These are phyloP conservation scores for Alfaro cultratus DNA, from an alignment of 2,797 vertebrate species.

Conservation along the genomic window DNA sequence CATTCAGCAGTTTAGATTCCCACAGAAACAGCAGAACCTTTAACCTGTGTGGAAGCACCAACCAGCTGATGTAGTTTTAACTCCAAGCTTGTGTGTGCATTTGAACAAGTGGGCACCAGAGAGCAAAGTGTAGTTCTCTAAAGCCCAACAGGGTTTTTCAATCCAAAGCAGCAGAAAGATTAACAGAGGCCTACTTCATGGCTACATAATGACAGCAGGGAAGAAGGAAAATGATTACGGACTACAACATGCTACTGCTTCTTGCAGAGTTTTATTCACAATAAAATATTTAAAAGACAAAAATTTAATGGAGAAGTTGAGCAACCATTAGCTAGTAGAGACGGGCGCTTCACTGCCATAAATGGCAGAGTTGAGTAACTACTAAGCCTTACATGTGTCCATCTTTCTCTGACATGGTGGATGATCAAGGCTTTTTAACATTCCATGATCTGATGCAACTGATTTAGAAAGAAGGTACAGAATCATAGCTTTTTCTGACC, in stretches of 20 bases:
- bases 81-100: constrained; percentile 15
- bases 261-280: constrained; percentile 38
- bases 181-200: constrained; percentile 52
- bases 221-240: constrained; percentile 28
- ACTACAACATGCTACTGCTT: constrained; percentile 31
- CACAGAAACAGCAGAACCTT: constrained; percentile 2
- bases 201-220: constrained; percentile 21
- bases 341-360: constrained; percentile 4
- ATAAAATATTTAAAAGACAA: constrained; percentile 66
- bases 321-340: constrained; percentile 36
- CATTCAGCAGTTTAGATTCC: constrained; percentile 38
- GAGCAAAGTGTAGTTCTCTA: constrained; percentile 52
- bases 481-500: constrained; percentile 15
- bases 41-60: constrained; percentile 33
- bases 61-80: constrained; percentile 56
- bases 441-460: constrained; percentile 23
- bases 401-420: constrained; percentile 13
- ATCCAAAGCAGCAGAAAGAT: constrained; percentile 74
- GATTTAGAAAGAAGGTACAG: constrained; percentile 18
- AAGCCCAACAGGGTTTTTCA: constrained; percentile 77
- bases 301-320: constrained; percentile 59
- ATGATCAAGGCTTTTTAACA: constrained; percentile 21
- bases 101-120: constrained; percentile 14
- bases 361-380: constrained; percentile 7
- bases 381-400: background rate